Conservation (phyloP, 2,888 invertebrate genomes). For the Antheraea yamamai region DNA sequence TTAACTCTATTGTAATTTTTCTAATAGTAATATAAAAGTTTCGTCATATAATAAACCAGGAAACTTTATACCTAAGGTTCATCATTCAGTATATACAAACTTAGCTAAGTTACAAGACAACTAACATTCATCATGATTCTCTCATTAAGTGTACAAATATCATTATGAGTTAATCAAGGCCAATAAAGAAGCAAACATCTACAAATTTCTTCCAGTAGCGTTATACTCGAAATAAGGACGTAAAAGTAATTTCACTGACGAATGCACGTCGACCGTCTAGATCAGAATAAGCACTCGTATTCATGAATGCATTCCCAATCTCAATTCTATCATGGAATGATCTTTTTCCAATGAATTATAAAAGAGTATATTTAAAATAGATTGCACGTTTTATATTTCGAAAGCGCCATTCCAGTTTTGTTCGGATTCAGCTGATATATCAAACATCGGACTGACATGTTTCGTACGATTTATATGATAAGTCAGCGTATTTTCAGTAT, state of each 20-base stretch:
- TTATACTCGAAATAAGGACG: background rate
- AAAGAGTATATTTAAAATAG: background rate
- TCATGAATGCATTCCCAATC: background rate
- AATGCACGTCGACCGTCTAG: background rate
- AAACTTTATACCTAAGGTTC: no score
- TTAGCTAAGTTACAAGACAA: no score
- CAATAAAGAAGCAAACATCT: background rate
- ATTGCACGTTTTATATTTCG: constrained; percentile 13
- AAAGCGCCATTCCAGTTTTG: constrained; percentile 6
- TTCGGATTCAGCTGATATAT: constrained; percentile 12
- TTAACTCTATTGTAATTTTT: no score
- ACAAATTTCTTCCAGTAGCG: no score
- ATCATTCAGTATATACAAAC: no score
- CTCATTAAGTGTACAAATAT: no score
- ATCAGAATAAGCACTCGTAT: background rate
- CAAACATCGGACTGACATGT: constrained; percentile 16
- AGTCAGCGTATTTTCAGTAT: constrained; percentile 17
- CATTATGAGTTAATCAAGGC: no score
- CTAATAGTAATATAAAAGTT: no score
- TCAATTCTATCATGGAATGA: background rate
- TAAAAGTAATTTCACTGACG: background rate
- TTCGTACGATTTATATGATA: constrained; percentile 21
- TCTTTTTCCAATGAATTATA: background rate
- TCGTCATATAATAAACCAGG: no score
- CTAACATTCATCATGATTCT: no score